Evolutionary conservation across 2,797 vertebrate species (phyloP).

Genomic region (Macropus fuliginosus): DNA sequence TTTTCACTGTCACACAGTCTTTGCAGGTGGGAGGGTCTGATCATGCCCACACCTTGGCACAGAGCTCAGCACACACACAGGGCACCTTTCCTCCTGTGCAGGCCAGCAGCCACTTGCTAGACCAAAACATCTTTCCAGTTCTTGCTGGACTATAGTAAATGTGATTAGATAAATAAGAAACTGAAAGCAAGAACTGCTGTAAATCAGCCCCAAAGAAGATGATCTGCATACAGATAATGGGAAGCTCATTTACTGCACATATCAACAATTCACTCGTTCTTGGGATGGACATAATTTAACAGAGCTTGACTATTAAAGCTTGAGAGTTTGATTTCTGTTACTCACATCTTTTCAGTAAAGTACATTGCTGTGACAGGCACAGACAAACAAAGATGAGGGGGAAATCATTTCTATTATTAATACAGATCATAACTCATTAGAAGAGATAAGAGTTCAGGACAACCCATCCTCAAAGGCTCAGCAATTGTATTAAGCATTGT

Average conservation of each 20-base stretch:
- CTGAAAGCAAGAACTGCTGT: not conserved
- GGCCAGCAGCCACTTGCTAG: not conserved
- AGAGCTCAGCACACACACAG: not conserved
- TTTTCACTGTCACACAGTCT: not conserved
- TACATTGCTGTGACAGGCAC: not conserved
- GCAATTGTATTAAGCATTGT: not conserved
- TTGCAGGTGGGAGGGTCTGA: not conserved
- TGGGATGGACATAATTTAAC: not conserved
- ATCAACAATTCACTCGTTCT: not conserved
- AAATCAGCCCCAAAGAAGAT: not conserved
- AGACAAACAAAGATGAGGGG: not conserved
- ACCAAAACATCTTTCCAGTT: not conserved
- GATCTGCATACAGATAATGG: not conserved
- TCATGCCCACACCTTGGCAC: not conserved
- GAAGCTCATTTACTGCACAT: not conserved
- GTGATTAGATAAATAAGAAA: not conserved
- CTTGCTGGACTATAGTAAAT: not conserved
- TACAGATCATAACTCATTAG: not conserved
- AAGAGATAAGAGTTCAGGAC: not conserved
- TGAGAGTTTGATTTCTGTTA: not conserved
- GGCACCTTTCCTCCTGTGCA: not conserved
- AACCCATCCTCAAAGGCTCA: not conserved
- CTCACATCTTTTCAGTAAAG: not conserved
- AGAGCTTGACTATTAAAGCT: not conserved
- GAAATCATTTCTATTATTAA: not conserved